Conservation (phyloP, 2,113 vertebrate species). For the Arvicanthis niloticus region DNA sequence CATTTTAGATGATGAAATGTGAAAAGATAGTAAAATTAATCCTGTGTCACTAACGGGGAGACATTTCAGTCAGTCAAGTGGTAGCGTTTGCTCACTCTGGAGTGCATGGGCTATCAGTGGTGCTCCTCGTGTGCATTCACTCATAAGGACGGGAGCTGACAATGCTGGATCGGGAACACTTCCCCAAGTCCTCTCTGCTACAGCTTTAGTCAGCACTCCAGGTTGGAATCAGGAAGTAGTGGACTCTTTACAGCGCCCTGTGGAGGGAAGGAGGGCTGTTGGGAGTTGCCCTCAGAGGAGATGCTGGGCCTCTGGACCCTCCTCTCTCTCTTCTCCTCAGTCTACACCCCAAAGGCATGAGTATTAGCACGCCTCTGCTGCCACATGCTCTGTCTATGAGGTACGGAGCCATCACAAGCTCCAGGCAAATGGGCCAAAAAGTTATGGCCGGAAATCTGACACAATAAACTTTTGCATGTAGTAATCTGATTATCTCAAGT, state of each 20-base stretch:
- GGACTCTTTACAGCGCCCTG: not conserved
- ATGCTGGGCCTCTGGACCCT: not conserved
- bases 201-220: not conserved
- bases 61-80: not conserved
- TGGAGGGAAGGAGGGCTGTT: not conserved
- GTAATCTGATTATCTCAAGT: not conserved
- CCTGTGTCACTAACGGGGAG: not conserved
- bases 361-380: not conserved
- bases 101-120: not conserved
- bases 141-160: not conserved
- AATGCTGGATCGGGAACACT: not conserved
- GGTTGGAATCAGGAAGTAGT: not conserved
- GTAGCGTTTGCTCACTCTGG: not conserved
- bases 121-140: not conserved
- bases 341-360: not conserved
- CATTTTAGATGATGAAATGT: constrained; percentile 33
- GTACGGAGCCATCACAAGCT: not conserved
- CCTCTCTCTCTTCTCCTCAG: not conserved
- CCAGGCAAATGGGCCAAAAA: not conserved
- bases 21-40: not conserved
- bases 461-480: not conserved
- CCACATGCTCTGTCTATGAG: not conserved
- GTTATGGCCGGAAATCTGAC: not conserved
- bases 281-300: not conserved
- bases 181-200: not conserved